These are phyloP conservation scores for Argopecten irradians DNA, from an alignment of 1,140 invertebrate species.

Conservation along the genomic window DNA sequence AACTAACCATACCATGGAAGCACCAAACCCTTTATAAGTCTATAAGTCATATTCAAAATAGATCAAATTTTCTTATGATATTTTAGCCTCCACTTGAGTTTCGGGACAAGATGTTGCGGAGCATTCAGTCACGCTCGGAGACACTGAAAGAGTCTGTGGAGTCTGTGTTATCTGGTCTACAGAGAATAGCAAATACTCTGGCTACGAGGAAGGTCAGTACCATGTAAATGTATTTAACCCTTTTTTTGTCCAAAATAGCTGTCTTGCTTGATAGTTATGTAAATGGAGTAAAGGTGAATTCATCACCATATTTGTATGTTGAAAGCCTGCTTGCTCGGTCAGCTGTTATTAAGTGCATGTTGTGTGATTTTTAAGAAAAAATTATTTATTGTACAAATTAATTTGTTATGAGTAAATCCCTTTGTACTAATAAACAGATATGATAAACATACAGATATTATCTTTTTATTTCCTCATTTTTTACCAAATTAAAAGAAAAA, in stretches of 20 bases:
- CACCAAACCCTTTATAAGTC: too few species aligned
- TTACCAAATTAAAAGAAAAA: too few species aligned
- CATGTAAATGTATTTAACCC: background rate
- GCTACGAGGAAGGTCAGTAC: constrained; percentile 71
- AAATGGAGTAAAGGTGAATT: background rate
- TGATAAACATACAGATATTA: too few species aligned
- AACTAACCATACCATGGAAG: too few species aligned
- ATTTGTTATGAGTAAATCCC: background rate
- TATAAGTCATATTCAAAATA: too few species aligned
- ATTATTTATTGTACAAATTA: background rate
- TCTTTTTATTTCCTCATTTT: too few species aligned
- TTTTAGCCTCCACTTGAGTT: constrained; percentile 71
- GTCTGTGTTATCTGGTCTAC: constrained; percentile 70
- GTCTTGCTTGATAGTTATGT: background rate
- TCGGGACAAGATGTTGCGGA: constrained; percentile 63
- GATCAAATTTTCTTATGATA: constrained; percentile 19
- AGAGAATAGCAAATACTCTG: constrained; percentile 70
- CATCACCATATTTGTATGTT: background rate
- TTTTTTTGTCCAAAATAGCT: background rate
- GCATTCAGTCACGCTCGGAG: constrained; percentile 60
- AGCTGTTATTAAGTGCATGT: background rate
- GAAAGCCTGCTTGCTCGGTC: background rate
- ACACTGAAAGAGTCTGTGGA: constrained; percentile 65
- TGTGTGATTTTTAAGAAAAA: background rate
- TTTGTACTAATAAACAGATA: background rate